Conservation (phyloP, 1,140 invertebrate genomes). For the Aphis gossypii region DNA sequence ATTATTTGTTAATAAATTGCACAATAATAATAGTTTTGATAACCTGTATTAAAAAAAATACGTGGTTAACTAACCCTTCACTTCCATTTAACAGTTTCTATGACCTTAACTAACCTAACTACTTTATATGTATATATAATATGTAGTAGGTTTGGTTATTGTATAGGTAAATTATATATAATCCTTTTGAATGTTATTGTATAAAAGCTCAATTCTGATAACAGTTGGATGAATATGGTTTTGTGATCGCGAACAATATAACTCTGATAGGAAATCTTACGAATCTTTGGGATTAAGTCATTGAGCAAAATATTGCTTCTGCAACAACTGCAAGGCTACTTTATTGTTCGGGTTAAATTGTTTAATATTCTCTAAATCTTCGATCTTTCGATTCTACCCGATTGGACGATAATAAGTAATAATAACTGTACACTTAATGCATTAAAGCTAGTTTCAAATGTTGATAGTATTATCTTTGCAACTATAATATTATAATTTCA, state of each 20-base stretch:
- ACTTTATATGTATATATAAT: not conserved
- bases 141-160: not conserved
- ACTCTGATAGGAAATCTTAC: constrained; percentile 2
- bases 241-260: not conserved
- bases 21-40: not conserved
- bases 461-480: not conserved
- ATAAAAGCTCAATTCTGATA: not conserved
- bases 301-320: not conserved
- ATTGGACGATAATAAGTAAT: not conserved
- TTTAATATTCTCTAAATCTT: not conserved
- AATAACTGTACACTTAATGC: not conserved
- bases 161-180: not conserved
- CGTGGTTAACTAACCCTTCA: not conserved
- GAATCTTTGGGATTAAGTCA: not conserved
- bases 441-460: not conserved
- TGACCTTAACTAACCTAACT: not conserved
- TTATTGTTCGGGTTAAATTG: not conserved
- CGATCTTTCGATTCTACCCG: not conserved
- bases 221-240: not conserved
- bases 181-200: not conserved
- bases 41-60: not conserved
- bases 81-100: not conserved
- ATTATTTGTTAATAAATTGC: not conserved
- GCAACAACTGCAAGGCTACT: not conserved
- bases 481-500: not conserved